These are phyloP conservation scores for Cylloceria caligata DNA, from an alignment of 2,888 invertebrate species.

Conservation along the genomic window DNA sequence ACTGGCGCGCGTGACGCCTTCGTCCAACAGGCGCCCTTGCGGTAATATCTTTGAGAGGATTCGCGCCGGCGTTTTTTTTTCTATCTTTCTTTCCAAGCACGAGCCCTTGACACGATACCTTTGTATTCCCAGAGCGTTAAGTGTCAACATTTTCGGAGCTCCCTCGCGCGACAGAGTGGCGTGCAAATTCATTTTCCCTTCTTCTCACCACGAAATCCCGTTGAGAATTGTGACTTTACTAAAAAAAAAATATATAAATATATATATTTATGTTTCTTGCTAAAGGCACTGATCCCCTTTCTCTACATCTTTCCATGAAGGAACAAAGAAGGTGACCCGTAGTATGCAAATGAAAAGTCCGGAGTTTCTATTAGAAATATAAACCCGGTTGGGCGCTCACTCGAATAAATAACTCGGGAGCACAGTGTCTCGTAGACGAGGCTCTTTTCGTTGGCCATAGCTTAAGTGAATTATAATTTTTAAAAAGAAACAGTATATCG, in stretches of 20 bases:
- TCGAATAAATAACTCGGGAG: conserved; percentile 46
- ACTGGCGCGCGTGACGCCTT: conserved; percentile 11
- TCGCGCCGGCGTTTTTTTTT: neutral
- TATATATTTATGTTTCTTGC: neutral
- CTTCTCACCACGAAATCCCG: conserved; percentile 2
- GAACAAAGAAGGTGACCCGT: conserved; percentile 17
- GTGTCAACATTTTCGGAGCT: conserved; percentile 37
- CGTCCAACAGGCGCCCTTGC: conserved; percentile 25
- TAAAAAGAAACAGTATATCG: neutral
- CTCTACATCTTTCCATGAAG: conserved; percentile 10
- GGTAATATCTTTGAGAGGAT: conserved; percentile 32
- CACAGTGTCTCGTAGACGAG: too few relatives aligned
- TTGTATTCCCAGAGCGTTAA: conserved; percentile 39
- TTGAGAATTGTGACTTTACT: neutral
- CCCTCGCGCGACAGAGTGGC: neutral
- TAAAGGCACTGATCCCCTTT: conserved; percentile 15
- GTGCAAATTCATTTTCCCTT: conserved; percentile 26
- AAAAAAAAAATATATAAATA: neutral
- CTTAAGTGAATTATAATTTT: conserved; percentile 39
- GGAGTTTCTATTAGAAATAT: conserved; percentile 46
- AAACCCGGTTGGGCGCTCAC: conserved; percentile 24
- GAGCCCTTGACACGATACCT: conserved; percentile 33
- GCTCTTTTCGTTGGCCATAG: conserved; percentile 1
- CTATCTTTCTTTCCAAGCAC: neutral
- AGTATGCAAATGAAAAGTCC: conserved; percentile 42